Conservation (phyloP, 2,113 vertebrate genomes). For the Haliaeetus leucogaster region DNA sequence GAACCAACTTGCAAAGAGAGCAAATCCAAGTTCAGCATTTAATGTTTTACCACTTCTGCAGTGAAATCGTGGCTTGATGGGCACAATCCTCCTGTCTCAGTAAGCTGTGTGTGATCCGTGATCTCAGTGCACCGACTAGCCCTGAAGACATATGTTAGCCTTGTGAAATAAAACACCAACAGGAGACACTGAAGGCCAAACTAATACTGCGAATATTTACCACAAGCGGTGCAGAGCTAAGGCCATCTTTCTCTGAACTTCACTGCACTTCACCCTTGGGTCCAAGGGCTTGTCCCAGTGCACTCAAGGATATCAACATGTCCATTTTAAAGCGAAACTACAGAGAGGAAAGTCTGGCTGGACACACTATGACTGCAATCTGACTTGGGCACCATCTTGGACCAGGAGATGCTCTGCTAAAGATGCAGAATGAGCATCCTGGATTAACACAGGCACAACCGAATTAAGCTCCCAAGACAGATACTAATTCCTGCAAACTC, state of each 20-base stretch:
- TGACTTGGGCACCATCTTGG: neutral
- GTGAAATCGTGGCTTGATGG: neutral
- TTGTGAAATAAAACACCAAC: neutral
- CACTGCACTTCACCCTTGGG: accelerated
- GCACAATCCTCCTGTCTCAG: neutral
- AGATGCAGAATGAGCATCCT: neutral
- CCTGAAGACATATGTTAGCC: neutral
- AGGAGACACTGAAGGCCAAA: neutral
- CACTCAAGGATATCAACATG: neutral
- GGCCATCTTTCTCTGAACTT: neutral
- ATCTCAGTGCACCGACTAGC: neutral
- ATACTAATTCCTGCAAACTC: neutral
- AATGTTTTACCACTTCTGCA: neutral
- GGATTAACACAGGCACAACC: neutral
- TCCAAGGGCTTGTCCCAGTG: neutral
- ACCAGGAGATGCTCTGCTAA: neutral
- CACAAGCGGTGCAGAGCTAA: accelerated
- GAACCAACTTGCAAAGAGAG: neutral
- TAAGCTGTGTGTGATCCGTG: accelerated
- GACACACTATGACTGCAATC: neutral
- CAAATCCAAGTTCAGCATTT: neutral
- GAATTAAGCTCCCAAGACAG: neutral
- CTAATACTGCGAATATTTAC: neutral
- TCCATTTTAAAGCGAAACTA: neutral
- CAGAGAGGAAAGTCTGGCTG: neutral